phyloP scores from a whole-genome alignment of 2,888 invertebrate species.

The Calameuta pallipes region DNA sequence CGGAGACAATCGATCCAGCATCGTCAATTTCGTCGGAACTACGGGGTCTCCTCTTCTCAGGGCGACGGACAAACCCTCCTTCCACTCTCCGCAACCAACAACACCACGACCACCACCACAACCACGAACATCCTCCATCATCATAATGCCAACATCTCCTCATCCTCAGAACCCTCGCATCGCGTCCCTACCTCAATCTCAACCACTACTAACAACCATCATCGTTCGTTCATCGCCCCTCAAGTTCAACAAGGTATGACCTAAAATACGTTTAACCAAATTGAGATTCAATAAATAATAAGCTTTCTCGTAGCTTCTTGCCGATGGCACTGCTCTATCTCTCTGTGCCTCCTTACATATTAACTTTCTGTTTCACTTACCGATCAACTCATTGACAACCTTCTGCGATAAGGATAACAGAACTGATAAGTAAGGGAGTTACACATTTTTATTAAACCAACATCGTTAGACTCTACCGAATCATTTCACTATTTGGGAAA shows the following conservation, averaged over 20 bases:
- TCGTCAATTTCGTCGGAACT: conserved; percentile 59
- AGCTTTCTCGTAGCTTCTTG: not conserved
- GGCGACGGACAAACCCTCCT: conserved; percentile 62
- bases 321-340: not conserved
- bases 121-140: conserved; percentile 20
- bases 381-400: not conserved
- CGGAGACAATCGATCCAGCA: conserved; percentile 55
- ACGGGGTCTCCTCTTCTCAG: conserved; percentile 57
- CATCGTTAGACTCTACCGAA: not conserved
- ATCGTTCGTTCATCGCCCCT: conserved; percentile 53
- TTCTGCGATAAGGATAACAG: not conserved
- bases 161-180: conserved; percentile 54
- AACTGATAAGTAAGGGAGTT: not conserved
- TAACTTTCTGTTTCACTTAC: not conserved
- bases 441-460: not conserved
- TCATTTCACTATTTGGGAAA: not conserved
- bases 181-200: conserved; percentile 49
- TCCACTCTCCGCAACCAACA: conserved; percentile 52
- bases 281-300: not conserved
- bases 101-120: conserved; percentile 31
- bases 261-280: conserved; percentile 20
- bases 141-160: conserved; percentile 58
- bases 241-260: conserved; percentile 58
- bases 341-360: not conserved
- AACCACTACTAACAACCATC: conserved; percentile 48